Base-by-base conservation (phyloP, 2,888 invertebrate species). In the Nemotelus nigrinus region DNA sequence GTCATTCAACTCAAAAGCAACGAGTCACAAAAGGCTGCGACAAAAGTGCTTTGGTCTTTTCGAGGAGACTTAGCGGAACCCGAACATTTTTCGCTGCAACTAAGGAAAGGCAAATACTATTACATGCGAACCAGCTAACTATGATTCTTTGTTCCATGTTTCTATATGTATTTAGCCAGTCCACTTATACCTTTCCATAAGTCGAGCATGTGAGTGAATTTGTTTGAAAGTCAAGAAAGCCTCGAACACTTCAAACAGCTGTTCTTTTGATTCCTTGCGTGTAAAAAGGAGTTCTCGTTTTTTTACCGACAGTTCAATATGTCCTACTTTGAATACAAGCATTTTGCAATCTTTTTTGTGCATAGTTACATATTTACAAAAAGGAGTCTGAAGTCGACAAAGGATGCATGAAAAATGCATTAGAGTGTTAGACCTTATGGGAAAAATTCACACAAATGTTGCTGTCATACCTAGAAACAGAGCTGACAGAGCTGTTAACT, bases 81-180 rank as follows among this genome's bases (percentile, higher is more conserved):
- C 43, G 5, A 39, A 39, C 39, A 39, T 53, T 7, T 58, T 10
- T 58, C 4, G n/a, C 58, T 58, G 25, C 58, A 5, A 58, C 45
- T 4, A 65, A 65, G 2, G 47, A 65, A 63, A 65, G 65, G 47
- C 47, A 47, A 65, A 65, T 65, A 65, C 44, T 65, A 43, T 65
- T 47, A 65, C 65, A 45, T 65, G 44, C 65, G 45, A 65, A 47
- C 65, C 6, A 65, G 65, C 47, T 6, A 58, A 58, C 10, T 10
- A 47, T 5, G 8, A 45, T 65, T 65, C 65, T 65, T 65, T 65
- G 65, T 47, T 4, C 65, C 65, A 47, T 2, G 10, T 25, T 25
- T 25, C 25, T 25, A 25, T 25, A 25, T 25, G 25, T 25, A 25
- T 25, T 25, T 25, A 25, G 25, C 25, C 41, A 63, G 8, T 63